Evolutionary conservation across 2,113 vertebrate species (phyloP), one percentile per base, ranked within the genome.

Genomic region (Canis aureus): DNA sequence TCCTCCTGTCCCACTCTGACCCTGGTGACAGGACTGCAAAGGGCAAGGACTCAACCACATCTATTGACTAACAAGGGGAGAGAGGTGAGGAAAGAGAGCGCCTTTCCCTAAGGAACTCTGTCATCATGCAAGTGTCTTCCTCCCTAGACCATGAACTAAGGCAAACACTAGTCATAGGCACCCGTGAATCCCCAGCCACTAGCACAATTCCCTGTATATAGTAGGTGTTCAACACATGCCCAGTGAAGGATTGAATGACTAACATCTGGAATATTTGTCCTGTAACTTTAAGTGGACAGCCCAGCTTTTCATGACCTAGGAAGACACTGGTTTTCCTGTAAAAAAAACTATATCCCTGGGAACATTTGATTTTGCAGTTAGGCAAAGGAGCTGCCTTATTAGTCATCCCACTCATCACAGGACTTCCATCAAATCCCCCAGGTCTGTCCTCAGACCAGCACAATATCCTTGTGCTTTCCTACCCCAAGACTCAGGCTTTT

Each of bases 291-390:
- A 88, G 57, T 74, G 76, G 38, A 87, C 35, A 87, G 51, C 27
- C 2, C 9, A 90, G 49, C 38, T 83, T 76, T 96, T 90, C 22
- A 22, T 55, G 51, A 94, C 60, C 79, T 80, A 8, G 32, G 29
- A 84, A 94, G 59, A 73, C 51, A 89, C 32, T 84, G 73, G 23
- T 55, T 90, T 93, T 97, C 81, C 25, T 73, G 76, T 11, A 23
- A 38, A 76, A 73, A 74, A 66, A 94, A 71, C 20, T 29, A 10
- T 78, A 23, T 81, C 62, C 57, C 29, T 74, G 25, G 76, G 74
- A 73, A 35, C 81, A 69, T 71, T 81, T 35, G 55, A 60, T 74
- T 93, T 87, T 91, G 67, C 49, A 66, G n/a, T 43, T 43, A 93
- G 69, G 91, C 53, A 82, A 49, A 93, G 16, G 43, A 43, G 17